Evolutionary conservation across 2,888 invertebrate species (phyloP).

Genomic region (Cactoblastis cactorum): DNA sequence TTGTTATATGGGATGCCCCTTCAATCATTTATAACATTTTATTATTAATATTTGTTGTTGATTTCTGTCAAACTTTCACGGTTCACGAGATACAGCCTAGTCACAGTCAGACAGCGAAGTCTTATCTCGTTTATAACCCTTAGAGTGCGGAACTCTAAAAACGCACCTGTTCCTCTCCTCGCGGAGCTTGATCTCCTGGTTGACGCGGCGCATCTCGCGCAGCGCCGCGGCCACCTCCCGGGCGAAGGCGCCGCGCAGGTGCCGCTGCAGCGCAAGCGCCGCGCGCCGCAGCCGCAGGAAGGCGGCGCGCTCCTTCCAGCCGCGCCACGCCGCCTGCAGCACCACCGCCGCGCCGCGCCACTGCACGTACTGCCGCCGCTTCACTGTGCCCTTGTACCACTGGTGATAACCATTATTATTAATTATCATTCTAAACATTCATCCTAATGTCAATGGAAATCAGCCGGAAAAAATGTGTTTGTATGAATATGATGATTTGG

Average conservation of each 20-base stretch:
- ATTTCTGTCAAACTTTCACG: too few species aligned
- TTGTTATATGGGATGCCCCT: too few species aligned
- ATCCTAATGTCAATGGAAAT: too few species aligned
- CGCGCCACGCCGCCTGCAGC: slow-evolving; percentile 91
- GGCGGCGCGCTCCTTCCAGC: slow-evolving; percentile 90
- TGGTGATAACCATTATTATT: slow-evolving; percentile 25
- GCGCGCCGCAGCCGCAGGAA: slow-evolving; percentile 91
- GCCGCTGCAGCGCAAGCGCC: slow-evolving; percentile 91
- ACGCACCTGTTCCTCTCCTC: slow-evolving; percentile 77
- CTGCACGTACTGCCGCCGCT: slow-evolving; percentile 82
- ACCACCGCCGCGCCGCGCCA: slow-evolving; percentile 84
- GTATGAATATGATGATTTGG: too few species aligned
- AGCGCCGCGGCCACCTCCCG: slow-evolving; percentile 92
- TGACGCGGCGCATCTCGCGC: slow-evolving; percentile 91
- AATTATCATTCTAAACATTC: too few species aligned
- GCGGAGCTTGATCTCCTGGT: slow-evolving; percentile 90
- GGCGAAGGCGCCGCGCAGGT: slow-evolving; percentile 93
- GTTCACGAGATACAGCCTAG: too few species aligned
- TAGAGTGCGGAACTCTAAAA: too few species aligned
- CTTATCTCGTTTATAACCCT: too few species aligned
- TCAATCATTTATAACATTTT: too few species aligned
- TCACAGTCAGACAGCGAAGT: too few species aligned
- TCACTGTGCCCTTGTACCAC: slow-evolving; percentile 83
- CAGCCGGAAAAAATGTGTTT: too few species aligned
- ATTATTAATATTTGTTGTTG: too few species aligned